Conservation (phyloP, 2,113 vertebrate species). For the Anthoscopus minutus region DNA sequence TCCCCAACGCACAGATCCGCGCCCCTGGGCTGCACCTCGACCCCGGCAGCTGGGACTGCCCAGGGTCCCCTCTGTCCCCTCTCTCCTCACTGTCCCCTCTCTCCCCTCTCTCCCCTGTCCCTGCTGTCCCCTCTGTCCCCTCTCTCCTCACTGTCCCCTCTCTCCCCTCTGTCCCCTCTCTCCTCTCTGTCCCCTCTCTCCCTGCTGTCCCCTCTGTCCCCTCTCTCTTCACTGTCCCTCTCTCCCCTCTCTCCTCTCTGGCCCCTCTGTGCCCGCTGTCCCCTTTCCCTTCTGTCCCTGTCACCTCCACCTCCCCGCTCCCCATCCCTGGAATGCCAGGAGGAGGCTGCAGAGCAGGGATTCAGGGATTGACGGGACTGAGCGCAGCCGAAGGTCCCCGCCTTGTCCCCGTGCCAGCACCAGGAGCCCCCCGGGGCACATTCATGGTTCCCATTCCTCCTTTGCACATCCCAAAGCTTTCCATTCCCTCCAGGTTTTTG, state of each 20-base stretch:
- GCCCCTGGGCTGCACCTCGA: not conserved
- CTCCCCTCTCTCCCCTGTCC: not conserved
- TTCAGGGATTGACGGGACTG: not conserved
- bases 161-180: accelerated
- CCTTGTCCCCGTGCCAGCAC: accelerated
- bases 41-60: not conserved
- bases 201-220: not conserved
- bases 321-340: accelerated
- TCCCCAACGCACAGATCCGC: not conserved
- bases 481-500: not conserved
- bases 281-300: not conserved
- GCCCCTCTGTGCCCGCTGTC: no score
- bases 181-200: not conserved
- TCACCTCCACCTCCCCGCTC: accelerated
- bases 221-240: not conserved
- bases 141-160: accelerated
- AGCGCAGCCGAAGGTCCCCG: not conserved
- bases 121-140: not conserved
- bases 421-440: not conserved
- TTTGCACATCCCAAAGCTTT: not conserved
- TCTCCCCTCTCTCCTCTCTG: not conserved
- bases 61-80: not conserved
- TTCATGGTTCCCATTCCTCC: not conserved
- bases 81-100: not conserved
- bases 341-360: not conserved